These are phyloP conservation scores for Anoplopoma fimbria DNA, from an alignment of 2,113 vertebrate genomes.

Conservation along the genomic window DNA sequence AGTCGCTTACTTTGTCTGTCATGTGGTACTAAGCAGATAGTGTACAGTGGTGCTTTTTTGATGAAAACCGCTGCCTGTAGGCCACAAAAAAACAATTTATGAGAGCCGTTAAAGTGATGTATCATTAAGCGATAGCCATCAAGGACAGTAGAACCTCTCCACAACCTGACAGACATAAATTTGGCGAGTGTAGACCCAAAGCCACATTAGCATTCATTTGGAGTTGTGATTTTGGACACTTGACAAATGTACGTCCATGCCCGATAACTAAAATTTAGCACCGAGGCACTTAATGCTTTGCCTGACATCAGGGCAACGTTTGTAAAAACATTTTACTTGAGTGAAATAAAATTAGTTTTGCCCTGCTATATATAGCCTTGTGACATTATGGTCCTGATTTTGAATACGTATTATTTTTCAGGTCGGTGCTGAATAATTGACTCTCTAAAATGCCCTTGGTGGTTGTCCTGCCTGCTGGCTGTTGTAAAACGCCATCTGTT, in stretches of 20 bases:
- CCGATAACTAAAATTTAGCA: slow-evolving; percentile 2
- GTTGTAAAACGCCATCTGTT: slow-evolving; percentile 79
- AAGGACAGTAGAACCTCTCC: not conserved
- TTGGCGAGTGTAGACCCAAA: not conserved
- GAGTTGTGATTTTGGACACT: not conserved
- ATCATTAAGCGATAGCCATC: not conserved
- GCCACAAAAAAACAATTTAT: too few relatives aligned
- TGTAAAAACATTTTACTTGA: slow-evolving; percentile 10
- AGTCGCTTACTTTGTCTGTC: not conserved
- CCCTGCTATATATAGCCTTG: slow-evolving; percentile 36
- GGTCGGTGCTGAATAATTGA: slow-evolving; percentile 73
- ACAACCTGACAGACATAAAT: not conserved
- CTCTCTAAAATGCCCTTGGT: slow-evolving; percentile 73
- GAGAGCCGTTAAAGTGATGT: not conserved
- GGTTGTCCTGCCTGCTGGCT: slow-evolving; percentile 70
- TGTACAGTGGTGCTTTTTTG: not conserved
- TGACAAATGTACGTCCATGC: not conserved
- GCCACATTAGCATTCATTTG: not conserved
- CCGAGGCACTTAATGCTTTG: not conserved
- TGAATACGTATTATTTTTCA: slow-evolving; percentile 72
- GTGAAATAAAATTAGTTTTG: slow-evolving; percentile 15
- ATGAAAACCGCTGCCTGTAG: not conserved
- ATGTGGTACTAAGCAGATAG: not conserved
- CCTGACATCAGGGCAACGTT: slow-evolving; percentile 20
- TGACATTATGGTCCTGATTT: slow-evolving; percentile 46